Evolutionary conservation across 2,113 vertebrate species (phyloP), one percentile per base, ranked within the genome.

Genomic region (Paedocypris sp.): DNA sequence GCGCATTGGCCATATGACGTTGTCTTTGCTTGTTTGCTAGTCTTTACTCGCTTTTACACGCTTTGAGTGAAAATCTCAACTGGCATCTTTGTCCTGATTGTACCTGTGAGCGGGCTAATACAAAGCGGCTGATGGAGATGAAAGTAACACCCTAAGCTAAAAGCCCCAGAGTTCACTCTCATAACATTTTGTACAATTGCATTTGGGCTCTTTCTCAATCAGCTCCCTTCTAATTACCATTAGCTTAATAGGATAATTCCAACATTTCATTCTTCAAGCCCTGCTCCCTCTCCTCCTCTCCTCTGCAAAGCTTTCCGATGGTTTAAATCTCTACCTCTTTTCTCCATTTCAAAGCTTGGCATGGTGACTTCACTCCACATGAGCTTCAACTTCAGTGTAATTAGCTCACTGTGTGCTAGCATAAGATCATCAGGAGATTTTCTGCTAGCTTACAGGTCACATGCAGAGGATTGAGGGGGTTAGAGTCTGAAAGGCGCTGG

Each of bases 321-420:
- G 16, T 43, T 58, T 32, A 47, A 20, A 56, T 36, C 29, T 59
- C 15, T 11, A 10, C 15, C 10, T 10, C 20, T 11, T 58, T 57
- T 46, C 19, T 66, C 36, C 22, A 56, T 70, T 66, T 57, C 50
- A 47, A 64, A 60, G 62, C 47, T n/a, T 47, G 53, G 38, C 50
- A 54, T 10, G 36, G 32, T 48, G 36, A 47, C 46, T 26, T 66
- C 50, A 18, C n/a, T 48, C 12, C 29, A 19, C 50, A 61, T 67
- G 51, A 61, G 47, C 15, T 63, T 62, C 42, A 58, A 42, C 26
- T 25, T 32, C 38, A 39, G 43, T 51, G 51, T 57, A 62, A 68
- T 72, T 65, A 72, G 67, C 50, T 72, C 70, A 60, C 58, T 66
- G 42, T 66, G 62, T 64, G 43, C 60, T 54, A 60, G 64, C 43